Evolutionary conservation across 2,113 vertebrate genomes (phyloP).

Genomic region (Myodes glareolus): DNA sequence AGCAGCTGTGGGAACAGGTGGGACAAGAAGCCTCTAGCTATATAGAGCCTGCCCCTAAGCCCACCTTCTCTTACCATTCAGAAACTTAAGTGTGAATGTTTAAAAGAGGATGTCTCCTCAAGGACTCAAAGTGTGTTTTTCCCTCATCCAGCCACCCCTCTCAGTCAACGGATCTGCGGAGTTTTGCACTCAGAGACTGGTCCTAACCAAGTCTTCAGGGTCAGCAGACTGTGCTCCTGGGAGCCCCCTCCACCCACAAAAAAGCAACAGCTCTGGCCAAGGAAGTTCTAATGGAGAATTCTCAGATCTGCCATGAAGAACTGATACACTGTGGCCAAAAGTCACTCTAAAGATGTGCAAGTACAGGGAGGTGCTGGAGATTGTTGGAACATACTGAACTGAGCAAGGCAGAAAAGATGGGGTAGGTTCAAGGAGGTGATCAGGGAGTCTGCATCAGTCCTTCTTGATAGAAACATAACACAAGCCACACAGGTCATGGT

Average conservation of each 20-base stretch:
- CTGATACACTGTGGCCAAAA: not conserved
- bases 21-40: no score
- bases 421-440: not conserved
- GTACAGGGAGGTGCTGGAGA: not conserved
- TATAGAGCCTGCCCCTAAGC: no score
- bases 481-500: not conserved
- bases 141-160: not conserved
- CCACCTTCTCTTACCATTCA: not conserved
- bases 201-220: slow-evolving; percentile 56
- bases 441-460: not conserved
- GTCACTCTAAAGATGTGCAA: not conserved
- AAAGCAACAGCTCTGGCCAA: not conserved
- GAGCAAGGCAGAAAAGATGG: not conserved
- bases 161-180: not conserved
- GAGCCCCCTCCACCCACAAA: not conserved
- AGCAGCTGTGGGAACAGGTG: no score
- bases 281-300: not conserved
- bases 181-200: not conserved
- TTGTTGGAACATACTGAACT: not conserved
- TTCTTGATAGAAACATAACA: not conserved
- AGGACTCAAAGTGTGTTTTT: not conserved
- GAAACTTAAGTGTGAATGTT: not conserved
- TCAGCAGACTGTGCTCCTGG: not conserved
- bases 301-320: not conserved
- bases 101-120: not conserved